Conservation (phyloP, 1,140 invertebrate species). For the Agrypnia vestita region DNA sequence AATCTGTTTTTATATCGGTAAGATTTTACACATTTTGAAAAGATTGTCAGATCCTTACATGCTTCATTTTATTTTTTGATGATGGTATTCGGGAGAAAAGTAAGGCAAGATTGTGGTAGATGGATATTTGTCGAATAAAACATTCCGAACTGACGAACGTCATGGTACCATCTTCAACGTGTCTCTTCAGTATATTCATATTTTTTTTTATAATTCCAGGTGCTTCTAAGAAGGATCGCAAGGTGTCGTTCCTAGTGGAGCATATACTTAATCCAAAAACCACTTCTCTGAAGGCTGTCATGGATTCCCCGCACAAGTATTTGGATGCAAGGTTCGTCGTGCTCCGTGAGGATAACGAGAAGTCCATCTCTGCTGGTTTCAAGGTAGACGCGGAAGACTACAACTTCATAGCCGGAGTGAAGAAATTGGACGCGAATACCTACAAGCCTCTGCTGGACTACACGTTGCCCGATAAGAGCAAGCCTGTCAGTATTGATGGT, state of each 20-base stretch:
- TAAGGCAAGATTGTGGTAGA: too few relatives aligned
- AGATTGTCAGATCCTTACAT: too few relatives aligned
- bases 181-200: too few relatives aligned
- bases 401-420: constrained; percentile 62
- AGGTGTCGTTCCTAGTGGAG: constrained; percentile 72
- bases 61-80: too few relatives aligned
- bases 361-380: constrained; percentile 54
- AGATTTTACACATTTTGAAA: too few relatives aligned
- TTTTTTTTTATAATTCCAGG: constrained; percentile 69
- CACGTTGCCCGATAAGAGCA: not conserved
- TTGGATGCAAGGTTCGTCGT: constrained; percentile 62
- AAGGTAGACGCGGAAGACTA: constrained; percentile 59
- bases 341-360: constrained; percentile 30
- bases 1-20: too few relatives aligned
- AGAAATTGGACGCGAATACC: constrained; percentile 47
- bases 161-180: too few relatives aligned
- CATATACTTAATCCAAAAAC: constrained; percentile 69
- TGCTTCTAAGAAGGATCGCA: constrained; percentile 75
- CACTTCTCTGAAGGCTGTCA: constrained; percentile 71
- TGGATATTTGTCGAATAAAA: too few relatives aligned
- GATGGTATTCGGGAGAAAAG: too few relatives aligned
- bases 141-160: too few relatives aligned
- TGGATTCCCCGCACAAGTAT: constrained; percentile 77
- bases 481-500: constrained; percentile 29
- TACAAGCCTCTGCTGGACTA: constrained; percentile 31